phyloP scores from a whole-genome alignment of 2,797 vertebrate species.

The Amniataba percoides region DNA sequence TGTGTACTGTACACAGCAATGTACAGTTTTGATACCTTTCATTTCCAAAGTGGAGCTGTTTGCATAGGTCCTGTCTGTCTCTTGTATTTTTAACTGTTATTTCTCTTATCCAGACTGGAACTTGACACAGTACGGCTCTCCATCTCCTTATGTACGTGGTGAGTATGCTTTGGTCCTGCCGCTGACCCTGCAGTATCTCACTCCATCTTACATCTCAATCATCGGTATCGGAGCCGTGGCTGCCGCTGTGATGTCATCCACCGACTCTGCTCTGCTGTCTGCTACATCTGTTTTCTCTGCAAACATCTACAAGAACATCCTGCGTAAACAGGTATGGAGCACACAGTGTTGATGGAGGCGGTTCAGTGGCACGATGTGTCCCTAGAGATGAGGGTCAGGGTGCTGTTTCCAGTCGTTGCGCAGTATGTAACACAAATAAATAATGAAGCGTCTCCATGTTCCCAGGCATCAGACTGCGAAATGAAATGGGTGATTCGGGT shows the following conservation, averaged over 20 bases:
- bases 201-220: constrained; percentile 60
- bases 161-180: constrained; percentile 59
- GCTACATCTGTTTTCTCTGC: constrained; percentile 74
- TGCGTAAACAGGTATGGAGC: constrained; percentile 46
- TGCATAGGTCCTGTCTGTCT: not conserved
- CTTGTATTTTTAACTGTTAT: not conserved
- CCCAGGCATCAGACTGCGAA: constrained; percentile 82
- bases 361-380: not conserved
- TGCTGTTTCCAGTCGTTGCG: not conserved
- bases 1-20: too few relatives aligned
- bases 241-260: constrained; percentile 76
- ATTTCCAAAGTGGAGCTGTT: not conserved
- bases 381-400: not conserved
- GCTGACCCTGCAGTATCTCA: constrained; percentile 62
- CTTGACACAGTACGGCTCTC: constrained; percentile 56
- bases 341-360: too few relatives aligned
- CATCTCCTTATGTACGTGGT: constrained; percentile 42
- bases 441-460: constrained; percentile 6
- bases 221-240: constrained; percentile 71
- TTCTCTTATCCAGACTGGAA: constrained; percentile 69
- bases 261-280: constrained; percentile 76
- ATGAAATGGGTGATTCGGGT: constrained; percentile 81
- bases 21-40: not conserved
- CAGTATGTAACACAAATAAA: not conserved
- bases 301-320: constrained; percentile 73